A percentile compares a stretch with the other conserved stretches of the same genome.
phyloP scores from a whole-genome alignment of 2,888 invertebrate genomes.

The Eurytoma californica region DNA sequence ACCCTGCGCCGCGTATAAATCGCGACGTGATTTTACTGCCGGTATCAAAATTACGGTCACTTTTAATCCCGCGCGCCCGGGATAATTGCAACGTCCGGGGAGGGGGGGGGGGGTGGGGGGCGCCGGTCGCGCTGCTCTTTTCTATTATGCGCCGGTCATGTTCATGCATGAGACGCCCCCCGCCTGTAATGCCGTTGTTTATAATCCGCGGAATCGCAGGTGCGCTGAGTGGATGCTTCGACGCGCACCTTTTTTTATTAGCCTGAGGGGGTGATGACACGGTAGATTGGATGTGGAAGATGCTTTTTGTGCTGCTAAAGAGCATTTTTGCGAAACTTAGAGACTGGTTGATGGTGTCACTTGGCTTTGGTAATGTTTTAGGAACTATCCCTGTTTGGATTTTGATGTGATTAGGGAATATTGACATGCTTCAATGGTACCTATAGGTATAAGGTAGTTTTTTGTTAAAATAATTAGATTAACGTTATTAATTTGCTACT shows the following conservation, averaged over 20 bases:
- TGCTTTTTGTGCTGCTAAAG: neutral
- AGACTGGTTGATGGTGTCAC: no score
- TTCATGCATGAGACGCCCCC: neutral
- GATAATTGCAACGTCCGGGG: constrained; percentile 5
- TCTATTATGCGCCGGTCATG: constrained; percentile 1
- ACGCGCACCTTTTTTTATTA: neutral
- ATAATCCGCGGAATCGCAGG: constrained; percentile 17
- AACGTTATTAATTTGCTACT: no score
- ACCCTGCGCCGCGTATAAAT: constrained; percentile 51
- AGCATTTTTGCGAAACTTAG: neutral
- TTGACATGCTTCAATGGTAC: no score
- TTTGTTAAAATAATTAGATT: no score
- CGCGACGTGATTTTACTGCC: constrained; percentile 58
- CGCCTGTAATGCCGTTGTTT: constrained; percentile 10
- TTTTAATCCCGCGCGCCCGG: constrained; percentile 29
- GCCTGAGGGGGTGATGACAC: no score
- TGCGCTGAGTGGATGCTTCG: neutral
- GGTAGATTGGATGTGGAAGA: neutral
- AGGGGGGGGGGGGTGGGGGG: no score
- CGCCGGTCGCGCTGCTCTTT: neutral
- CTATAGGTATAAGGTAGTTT: no score
- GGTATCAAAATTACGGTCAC: constrained; percentile 56
- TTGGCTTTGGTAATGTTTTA: no score
- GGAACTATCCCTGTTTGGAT: no score
- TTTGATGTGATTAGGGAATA: no score